Evolutionary conservation across 2,113 vertebrate genomes (phyloP), one percentile per base, ranked within the genome.

Genomic region (Nettapus auritus): DNA sequence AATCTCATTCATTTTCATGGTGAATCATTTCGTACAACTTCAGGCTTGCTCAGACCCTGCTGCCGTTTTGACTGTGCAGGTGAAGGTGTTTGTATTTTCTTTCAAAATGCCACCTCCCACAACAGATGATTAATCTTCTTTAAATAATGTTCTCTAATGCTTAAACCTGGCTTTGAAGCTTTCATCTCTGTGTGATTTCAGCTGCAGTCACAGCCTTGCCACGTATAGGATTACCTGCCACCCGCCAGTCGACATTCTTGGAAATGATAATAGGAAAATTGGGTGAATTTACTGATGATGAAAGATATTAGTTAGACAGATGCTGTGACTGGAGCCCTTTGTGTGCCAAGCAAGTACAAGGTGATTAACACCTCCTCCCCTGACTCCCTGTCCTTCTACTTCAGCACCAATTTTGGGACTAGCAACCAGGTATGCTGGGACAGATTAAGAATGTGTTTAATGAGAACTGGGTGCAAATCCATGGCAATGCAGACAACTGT

Each of bases 261-360:
- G 76, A 81, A 86, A 91, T 62, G 29, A 81, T 81, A 84, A 67
- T 83, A 73, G 52, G 66, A 88, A 83, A 73, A 79, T 62, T 67
- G 60, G 60, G 14, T 74, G 73, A 78, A 79, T 88, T 79, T 79
- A 48, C 73, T 60, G 44, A 26, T 55, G 73, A 79, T 84, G 67
- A 79, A 88, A 79, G 73, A 62, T 60, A 83, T 55, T 67, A 70
- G 70, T 38, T 82, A 79, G 79, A 73, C n/a, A 73, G 66, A 53
- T 83, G 46, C 50, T 67, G 60, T 55, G 67, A 78, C 53, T 62
- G 79, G 29, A 78, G 67, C 52, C 71, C 66, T 71, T 60, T 83
- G 71, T 60, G 59, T 66, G 55, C 26, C 2, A 8, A 50, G 31
- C 56, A 69, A 23, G 77, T 74, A 68, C 55, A 63, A 69, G 56